Evolutionary conservation across 1,140 invertebrate genomes (phyloP).

Genomic region (Ips nitidus): DNA sequence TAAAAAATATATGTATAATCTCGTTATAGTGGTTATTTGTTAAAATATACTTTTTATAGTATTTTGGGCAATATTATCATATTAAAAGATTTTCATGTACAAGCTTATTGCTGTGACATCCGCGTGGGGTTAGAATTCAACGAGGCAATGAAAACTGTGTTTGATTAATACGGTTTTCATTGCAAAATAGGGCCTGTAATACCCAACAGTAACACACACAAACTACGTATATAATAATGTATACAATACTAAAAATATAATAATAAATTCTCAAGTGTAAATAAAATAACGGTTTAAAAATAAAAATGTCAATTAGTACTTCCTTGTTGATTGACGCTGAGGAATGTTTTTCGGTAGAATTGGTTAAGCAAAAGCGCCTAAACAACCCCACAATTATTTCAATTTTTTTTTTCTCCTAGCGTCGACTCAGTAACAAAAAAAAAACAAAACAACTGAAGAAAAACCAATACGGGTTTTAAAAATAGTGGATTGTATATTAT

Average conservation of each 20-base stretch:
- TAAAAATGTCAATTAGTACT: not conserved
- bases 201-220: too few relatives aligned
- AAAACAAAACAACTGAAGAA: too few relatives aligned
- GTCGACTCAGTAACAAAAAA: too few relatives aligned
- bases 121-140: slow-evolving; percentile 12
- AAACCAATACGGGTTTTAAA: too few relatives aligned
- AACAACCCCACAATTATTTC: too few relatives aligned
- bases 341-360: too few relatives aligned
- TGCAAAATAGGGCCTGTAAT: not conserved
- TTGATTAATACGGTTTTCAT: not conserved
- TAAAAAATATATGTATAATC: slow-evolving; percentile 28
- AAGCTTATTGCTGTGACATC: slow-evolving; percentile 31
- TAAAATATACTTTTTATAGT: not conserved
- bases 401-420: too few relatives aligned
- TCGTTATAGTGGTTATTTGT: not conserved
- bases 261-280: slow-evolving; percentile 30
- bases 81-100: slow-evolving; percentile 16
- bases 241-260: slow-evolving; percentile 36
- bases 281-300: slow-evolving; percentile 32
- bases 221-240: slow-evolving; percentile 11
- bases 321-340: too few relatives aligned
- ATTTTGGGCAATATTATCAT: not conserved
- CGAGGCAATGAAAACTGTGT: not conserved
- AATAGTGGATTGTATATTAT: too few relatives aligned
- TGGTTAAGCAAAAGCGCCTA: too few relatives aligned